Conservation (phyloP, 2,888 invertebrate genomes). For the Frankliniella fusca region DNA sequence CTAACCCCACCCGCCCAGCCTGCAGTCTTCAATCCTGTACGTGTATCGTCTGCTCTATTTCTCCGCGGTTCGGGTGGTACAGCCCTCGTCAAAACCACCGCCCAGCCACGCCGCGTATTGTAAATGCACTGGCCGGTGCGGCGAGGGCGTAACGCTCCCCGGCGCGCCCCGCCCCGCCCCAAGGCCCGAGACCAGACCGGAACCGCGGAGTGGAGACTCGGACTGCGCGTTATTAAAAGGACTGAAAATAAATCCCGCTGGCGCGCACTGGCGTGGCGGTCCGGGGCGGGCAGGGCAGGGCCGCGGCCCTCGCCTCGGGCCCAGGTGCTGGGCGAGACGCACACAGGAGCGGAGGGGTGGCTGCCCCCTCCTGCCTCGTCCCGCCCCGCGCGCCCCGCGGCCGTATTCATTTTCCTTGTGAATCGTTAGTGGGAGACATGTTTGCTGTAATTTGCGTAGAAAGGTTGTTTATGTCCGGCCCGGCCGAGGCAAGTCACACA, state of each 20-base stretch:
- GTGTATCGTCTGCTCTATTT: too few species aligned
- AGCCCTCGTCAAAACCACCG: too few species aligned
- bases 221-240: slow-evolving; percentile 14
- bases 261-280: too few species aligned
- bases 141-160: not conserved
- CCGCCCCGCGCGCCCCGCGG: not conserved
- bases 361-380: not conserved
- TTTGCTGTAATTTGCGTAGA: slow-evolving; percentile 19
- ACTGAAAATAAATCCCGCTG: slow-evolving; percentile 17
- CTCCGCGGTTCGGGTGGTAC: too few species aligned
- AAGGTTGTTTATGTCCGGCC: slow-evolving; percentile 10
- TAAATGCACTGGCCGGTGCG: not conserved
- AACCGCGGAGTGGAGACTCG: not conserved
- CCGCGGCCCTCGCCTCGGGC: not conserved
- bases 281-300: too few species aligned
- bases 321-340: not conserved
- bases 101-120: too few species aligned
- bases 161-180: not conserved
- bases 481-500: not conserved
- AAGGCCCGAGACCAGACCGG: not conserved
- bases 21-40: too few species aligned
- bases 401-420: slow-evolving; percentile 26
- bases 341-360: not conserved
- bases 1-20: too few species aligned
- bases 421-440: slow-evolving; percentile 26